Base-by-base conservation (phyloP, 2,797 vertebrate species). In the Erithacus rubecula region DNA sequence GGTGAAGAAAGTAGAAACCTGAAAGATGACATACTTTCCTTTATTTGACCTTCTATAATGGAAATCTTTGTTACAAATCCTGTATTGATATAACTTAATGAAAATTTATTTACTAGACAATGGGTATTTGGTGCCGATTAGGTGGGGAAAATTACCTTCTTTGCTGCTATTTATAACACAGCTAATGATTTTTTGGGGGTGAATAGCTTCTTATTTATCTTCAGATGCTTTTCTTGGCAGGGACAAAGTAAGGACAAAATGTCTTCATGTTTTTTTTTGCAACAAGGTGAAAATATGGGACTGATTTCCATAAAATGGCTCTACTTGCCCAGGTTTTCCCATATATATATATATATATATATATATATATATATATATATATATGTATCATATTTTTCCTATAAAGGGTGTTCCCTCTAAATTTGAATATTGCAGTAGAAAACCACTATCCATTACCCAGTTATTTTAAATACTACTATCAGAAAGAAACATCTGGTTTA, bases 81-180 rank as follows among this genome's bases (percentile, higher is more conserved):
- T 85, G 27, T 67, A 89, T 65, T 95, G 91, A 94, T 82, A 60
- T 26, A 90, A 39, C 15, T 84, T 95, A 79, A 95, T 72, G 62
- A 96, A 96, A 93, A 92, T 84, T 52, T 94, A 93, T 93, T 95
- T 97, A 94, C 56, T 91, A 95, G 91, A 64, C 59, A 90, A 39
- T 70, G 29, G n/a, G 27, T 64, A 93, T 26, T 96, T 93, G 83
- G 59, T 67, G 74, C 63, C 43, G 83, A 80, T 94, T 62, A 91
- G 49, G 41, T 78, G 71, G 88, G 62, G 93, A 95, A 65, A 14
- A 95, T 83, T 30, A 17, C 51, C 58, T 93, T 86, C 74, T 60
- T 86, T 71, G 65, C 78, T 63, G 80, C 30, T 94, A 84, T 92
- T 94, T 95, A 74, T 90, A 90, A 71, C 64, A 37, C 34, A 60